Evolutionary conservation across 1,140 invertebrate genomes (phyloP).

Genomic region (Halyomorpha halys): DNA sequence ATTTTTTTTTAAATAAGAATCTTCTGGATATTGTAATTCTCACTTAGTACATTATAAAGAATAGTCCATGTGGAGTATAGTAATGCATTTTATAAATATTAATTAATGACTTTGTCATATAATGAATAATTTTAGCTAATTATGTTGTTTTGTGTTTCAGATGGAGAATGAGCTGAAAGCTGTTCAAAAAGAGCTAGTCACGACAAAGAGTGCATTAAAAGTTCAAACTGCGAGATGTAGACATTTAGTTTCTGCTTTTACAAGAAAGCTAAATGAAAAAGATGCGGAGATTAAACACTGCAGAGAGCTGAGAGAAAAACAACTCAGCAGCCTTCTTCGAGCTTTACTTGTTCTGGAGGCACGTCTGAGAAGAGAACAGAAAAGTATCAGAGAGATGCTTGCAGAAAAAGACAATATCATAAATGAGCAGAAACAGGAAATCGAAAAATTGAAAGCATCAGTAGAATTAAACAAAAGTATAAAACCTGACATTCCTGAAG

Average conservation of each 20-base stretch:
- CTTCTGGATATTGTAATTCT: too few species aligned
- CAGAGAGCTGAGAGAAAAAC: slow-evolving; percentile 49
- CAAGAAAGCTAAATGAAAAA: slow-evolving; percentile 47
- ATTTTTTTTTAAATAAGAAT: too few species aligned
- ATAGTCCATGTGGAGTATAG: too few species aligned
- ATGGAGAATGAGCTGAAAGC: slow-evolving; percentile 50
- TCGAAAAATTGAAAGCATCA: slow-evolving; percentile 45
- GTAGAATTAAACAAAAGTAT: slow-evolving; percentile 5
- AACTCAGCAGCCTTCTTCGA: slow-evolving; percentile 53
- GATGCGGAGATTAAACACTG: slow-evolving; percentile 48
- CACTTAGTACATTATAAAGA: too few species aligned
- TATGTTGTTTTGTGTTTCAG: slow-evolving; percentile 27
- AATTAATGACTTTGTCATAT: neutral
- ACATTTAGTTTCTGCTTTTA: slow-evolving; percentile 47
- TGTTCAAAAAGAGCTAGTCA: slow-evolving; percentile 48
- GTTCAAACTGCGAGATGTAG: slow-evolving; percentile 43
- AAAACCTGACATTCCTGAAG: neutral
- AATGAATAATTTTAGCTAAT: neutral
- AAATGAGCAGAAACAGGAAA: slow-evolving; percentile 54
- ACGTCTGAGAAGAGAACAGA: slow-evolving; percentile 60
- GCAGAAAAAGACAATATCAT: slow-evolving; percentile 60
- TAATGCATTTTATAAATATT: neutral
- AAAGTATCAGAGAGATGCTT: slow-evolving; percentile 53
- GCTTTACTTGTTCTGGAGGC: slow-evolving; percentile 58
- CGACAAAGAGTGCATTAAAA: slow-evolving; percentile 38